Percentiles rank a stretch among this genome's conserved stretches.
Evolutionary conservation across 2,888 invertebrate species (phyloP).

Genomic region (Synergus japonicus): DNA sequence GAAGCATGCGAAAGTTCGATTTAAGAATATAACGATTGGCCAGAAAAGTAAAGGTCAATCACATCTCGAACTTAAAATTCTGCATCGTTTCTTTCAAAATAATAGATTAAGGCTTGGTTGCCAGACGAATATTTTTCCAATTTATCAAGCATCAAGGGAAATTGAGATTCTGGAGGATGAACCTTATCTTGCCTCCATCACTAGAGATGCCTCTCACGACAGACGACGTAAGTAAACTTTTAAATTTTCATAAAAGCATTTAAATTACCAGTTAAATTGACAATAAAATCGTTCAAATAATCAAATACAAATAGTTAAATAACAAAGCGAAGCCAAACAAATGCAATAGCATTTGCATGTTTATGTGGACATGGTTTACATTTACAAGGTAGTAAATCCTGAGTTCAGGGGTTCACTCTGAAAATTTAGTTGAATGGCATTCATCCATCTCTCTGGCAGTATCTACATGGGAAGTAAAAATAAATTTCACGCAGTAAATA

Average conservation of each 20-base stretch:
- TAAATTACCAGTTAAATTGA: not conserved
- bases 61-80: constrained; percentile 66
- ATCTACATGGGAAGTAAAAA: not conserved
- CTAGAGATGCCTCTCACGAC: constrained; percentile 72
- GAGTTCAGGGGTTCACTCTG: not conserved
- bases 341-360: not conserved
- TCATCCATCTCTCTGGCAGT: not conserved
- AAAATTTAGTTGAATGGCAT: constrained; percentile 15
- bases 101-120: constrained; percentile 68
- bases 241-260: not conserved
- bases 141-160: constrained; percentile 69
- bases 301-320: not conserved
- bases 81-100: constrained; percentile 67
- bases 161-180: constrained; percentile 69
- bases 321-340: not conserved
- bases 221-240: constrained; percentile 68
- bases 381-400: constrained; percentile 1
- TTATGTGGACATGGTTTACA: not conserved
- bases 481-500: not conserved
- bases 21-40: constrained; percentile 49
- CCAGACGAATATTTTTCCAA: constrained; percentile 66
- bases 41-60: constrained; percentile 65
- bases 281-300: not conserved
- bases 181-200: constrained; percentile 72
- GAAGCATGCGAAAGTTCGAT: constrained; percentile 58